Conservation (phyloP, 2,113 vertebrate species). For the Recurvirostra avosetta region DNA sequence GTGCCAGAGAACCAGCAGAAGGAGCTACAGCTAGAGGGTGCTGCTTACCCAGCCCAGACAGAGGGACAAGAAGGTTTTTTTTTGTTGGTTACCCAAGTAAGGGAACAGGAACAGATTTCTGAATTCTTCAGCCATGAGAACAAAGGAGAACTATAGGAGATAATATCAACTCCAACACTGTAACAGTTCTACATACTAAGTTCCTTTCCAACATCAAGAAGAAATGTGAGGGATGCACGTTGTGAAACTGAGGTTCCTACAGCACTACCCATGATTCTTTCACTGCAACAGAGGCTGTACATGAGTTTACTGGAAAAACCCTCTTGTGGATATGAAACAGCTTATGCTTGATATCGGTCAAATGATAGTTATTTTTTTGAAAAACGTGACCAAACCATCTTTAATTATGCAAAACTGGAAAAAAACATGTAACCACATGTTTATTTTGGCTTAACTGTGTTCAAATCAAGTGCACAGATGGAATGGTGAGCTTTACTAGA, state of each 20-base stretch:
- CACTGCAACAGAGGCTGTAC: background rate
- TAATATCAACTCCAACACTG: background rate
- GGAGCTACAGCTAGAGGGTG: background rate
- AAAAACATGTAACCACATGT: background rate
- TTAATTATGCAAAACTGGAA: background rate
- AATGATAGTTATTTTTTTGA: background rate
- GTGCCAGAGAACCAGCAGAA: background rate
- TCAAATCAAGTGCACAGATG: background rate
- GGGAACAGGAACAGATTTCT: background rate
- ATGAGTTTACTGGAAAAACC: background rate
- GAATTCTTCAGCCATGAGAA: background rate
- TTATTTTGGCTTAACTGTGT: background rate
- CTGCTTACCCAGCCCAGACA: background rate
- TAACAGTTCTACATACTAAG: background rate
- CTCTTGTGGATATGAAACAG: background rate
- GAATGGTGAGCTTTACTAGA: background rate
- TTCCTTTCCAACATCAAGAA: background rate
- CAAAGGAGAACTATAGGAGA: background rate
- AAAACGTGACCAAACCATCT: background rate
- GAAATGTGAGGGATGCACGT: fast-evolving
- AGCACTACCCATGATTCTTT: background rate
- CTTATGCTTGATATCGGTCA: background rate
- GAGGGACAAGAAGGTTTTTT: too few species aligned
- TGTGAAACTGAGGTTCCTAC: background rate
- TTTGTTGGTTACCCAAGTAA: background rate